These are phyloP conservation scores for Oscheius sp. DNA, from an alignment of 2,888 invertebrate genomes.

Conservation along the genomic window DNA sequence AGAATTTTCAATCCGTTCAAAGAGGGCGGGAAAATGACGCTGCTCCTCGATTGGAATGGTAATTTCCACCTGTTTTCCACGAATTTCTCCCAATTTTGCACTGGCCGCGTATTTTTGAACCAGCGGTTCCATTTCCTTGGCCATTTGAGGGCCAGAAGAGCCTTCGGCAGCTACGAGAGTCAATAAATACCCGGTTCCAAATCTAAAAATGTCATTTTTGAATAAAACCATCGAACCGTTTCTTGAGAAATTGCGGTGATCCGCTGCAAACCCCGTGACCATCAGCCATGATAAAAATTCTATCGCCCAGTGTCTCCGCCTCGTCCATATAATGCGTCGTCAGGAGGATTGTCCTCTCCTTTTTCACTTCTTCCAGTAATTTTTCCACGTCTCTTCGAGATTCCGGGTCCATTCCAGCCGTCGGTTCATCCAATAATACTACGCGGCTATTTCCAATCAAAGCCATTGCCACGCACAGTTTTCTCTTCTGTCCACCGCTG, in stretches of 20 bases:
- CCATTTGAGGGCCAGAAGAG: conserved; percentile 1
- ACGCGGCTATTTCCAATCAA: conserved; percentile 60
- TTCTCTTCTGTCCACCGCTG: conserved; percentile 70
- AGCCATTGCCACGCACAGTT: conserved; percentile 69
- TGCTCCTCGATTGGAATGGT: conserved; percentile 40
- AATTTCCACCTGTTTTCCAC: conserved; percentile 53
- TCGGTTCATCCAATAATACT: conserved; percentile 68
- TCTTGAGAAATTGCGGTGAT: conserved; percentile 62
- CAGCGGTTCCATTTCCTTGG: conserved; percentile 25
- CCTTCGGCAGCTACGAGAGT: conserved; percentile 50
- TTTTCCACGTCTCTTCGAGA: conserved; percentile 41
- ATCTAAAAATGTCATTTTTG: not conserved
- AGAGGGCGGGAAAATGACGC: conserved; percentile 53
- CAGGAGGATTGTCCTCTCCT: conserved; percentile 58
- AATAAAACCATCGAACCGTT: no score
- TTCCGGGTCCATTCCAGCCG: conserved; percentile 56
- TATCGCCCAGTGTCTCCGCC: conserved; percentile 68
- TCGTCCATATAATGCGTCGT: conserved; percentile 73
- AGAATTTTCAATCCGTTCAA: conserved; percentile 57
- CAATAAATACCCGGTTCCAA: conserved; percentile 65
- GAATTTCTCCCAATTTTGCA: conserved; percentile 28
- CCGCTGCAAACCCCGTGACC: conserved; percentile 64
- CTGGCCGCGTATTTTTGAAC: not conserved
- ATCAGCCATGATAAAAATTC: conserved; percentile 65
- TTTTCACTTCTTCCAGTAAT: conserved; percentile 39